phyloP scores from a whole-genome alignment of 2,113 vertebrate species.

The Emydura subglobosa region DNA sequence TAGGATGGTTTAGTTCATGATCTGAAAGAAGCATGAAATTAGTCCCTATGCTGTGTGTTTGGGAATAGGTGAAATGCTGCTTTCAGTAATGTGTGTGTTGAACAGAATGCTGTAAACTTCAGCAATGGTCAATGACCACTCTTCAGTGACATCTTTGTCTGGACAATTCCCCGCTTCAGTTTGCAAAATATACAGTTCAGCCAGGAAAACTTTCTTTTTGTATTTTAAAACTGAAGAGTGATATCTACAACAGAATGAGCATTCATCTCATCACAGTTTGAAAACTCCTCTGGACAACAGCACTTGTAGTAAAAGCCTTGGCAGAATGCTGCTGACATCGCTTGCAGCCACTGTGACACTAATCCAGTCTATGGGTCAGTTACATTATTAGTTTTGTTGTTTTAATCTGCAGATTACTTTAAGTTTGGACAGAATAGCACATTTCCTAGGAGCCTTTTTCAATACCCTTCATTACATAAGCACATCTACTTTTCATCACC shows the following conservation, averaged over 20 bases:
- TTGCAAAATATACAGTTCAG: background rate
- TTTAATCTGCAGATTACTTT: background rate
- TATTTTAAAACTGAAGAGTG: background rate
- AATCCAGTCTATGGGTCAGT: background rate
- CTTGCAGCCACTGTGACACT: background rate
- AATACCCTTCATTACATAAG: background rate
- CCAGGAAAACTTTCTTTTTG: background rate
- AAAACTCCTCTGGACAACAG: background rate
- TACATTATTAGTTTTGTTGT: no score
- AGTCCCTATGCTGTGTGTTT: background rate
- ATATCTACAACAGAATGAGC: accelerated
- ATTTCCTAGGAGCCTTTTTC: background rate
- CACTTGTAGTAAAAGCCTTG: background rate
- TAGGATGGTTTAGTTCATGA: background rate
- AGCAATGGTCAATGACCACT: background rate
- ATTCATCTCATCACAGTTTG: background rate
- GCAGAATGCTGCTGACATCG: background rate
- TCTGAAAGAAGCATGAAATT: background rate
- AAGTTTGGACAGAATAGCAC: background rate
- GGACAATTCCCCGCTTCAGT: background rate
- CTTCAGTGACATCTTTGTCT: background rate
- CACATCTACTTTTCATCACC: background rate
- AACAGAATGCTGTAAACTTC: background rate
- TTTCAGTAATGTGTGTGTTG: background rate
- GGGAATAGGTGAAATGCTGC: background rate